phyloP scores from a whole-genome alignment of 1,140 invertebrate species.

The Drosophila miranda region DNA sequence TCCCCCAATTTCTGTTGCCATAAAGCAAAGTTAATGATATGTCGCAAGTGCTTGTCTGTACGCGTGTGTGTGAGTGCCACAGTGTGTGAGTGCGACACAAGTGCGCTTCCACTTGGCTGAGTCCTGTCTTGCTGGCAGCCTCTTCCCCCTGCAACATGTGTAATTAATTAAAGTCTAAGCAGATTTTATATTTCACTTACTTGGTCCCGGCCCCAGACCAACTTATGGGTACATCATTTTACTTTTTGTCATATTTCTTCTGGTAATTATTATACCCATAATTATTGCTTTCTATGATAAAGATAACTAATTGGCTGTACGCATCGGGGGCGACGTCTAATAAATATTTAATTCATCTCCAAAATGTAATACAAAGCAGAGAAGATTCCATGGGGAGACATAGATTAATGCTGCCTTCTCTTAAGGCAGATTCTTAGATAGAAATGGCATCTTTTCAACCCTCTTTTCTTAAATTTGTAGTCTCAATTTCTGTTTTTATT shows the following conservation, averaged over 20 bases:
- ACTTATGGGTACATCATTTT: slow-evolving; percentile 35
- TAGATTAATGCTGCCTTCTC: no score
- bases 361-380: no score
- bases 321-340: no score
- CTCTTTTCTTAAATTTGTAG: no score
- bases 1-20: slow-evolving; percentile 40
- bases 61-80: slow-evolving; percentile 10
- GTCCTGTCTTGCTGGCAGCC: slow-evolving; percentile 26
- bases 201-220: slow-evolving; percentile 20
- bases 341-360: no score
- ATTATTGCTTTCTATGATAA: slow-evolving; percentile 11
- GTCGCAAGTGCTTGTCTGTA: slow-evolving; percentile 56
- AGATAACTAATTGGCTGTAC: slow-evolving; percentile 29
- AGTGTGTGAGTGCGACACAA: slow-evolving; percentile 16
- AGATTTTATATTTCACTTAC: slow-evolving; percentile 50
- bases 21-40: slow-evolving; percentile 77
- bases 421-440: no score
- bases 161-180: slow-evolving; percentile 65
- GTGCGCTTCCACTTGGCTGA: slow-evolving; percentile 38
- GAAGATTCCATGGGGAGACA: no score
- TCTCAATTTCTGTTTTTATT: no score
- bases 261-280: slow-evolving; percentile 25
- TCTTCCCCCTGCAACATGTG: slow-evolving; percentile 25
- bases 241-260: slow-evolving; percentile 30
- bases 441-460: no score